These are phyloP conservation scores for Chelonus formosanus DNA, from an alignment of 2,888 invertebrate species.

Conservation along the genomic window DNA sequence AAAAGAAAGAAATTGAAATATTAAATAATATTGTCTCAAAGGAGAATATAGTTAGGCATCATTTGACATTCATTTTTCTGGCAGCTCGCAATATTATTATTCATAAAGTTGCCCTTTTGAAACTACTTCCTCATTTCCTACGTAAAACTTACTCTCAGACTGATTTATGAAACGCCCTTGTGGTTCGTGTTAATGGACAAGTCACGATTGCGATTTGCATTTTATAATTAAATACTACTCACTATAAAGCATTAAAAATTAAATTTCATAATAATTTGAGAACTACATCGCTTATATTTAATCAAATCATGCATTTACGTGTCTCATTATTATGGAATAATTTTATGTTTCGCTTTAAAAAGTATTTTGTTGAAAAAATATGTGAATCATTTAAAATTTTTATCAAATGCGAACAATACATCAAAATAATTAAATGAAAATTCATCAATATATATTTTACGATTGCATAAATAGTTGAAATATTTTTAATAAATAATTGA, in stretches of 20 bases:
- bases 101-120: conserved; percentile 9
- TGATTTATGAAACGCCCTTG: conserved; percentile 28
- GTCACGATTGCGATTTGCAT: conserved; percentile 30
- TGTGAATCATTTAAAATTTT: too few relatives aligned
- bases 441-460: too few relatives aligned
- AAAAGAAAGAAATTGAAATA: neutral
- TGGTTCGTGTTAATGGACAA: conserved; percentile 25
- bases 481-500: too few relatives aligned
- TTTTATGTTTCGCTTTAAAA: too few relatives aligned
- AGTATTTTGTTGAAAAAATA: too few relatives aligned
- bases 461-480: too few relatives aligned
- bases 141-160: conserved; percentile 19
- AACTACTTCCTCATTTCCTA: neutral
- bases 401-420: too few relatives aligned
- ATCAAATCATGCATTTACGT: too few relatives aligned
- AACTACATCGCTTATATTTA: too few relatives aligned
- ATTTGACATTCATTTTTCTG: conserved; percentile 14
- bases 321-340: too few relatives aligned
- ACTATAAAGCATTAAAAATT: neutral
- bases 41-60: neutral
- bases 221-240: conserved; percentile 27
- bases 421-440: too few relatives aligned
- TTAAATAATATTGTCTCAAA: neutral
- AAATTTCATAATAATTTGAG: neutral
- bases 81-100: conserved; percentile 19